Evolutionary conservation across 2,113 vertebrate genomes (phyloP).

Genomic region (Lucifuga dentata): DNA sequence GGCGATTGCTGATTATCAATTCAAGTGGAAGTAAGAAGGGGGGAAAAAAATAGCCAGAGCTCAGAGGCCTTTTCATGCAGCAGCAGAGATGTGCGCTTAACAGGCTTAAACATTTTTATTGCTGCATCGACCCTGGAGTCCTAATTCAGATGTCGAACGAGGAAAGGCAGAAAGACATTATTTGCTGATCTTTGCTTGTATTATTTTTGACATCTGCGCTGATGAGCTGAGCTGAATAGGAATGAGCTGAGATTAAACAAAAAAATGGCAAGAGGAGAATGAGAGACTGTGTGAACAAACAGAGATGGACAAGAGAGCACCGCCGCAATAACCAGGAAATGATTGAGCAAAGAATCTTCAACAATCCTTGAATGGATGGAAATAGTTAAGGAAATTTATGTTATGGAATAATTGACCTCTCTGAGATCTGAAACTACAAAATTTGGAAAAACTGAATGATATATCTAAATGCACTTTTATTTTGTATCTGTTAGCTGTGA

Average conservation of each 20-base stretch:
- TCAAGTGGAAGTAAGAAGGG: constrained; percentile 9
- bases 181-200: not conserved
- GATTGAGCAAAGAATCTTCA: too few species aligned
- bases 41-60: not conserved
- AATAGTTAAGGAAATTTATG: too few species aligned
- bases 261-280: too few species aligned
- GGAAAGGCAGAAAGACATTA: not conserved
- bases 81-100: not conserved
- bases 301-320: not conserved
- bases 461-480: too few species aligned
- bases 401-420: too few species aligned
- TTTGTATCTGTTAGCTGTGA: too few species aligned
- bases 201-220: too few species aligned
- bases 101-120: constrained; percentile 1
- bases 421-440: too few species aligned
- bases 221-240: not conserved
- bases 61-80: constrained; percentile 6
- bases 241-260: not conserved
- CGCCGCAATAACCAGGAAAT: too few species aligned
- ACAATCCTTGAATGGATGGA: too few species aligned
- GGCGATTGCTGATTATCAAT: not conserved
- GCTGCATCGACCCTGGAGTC: not conserved
- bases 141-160: not conserved
- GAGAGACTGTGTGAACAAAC: not conserved
- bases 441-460: too few species aligned